These are phyloP conservation scores for Dryomyza anilis DNA, from an alignment of 2,888 invertebrate species.

Conservation along the genomic window DNA sequence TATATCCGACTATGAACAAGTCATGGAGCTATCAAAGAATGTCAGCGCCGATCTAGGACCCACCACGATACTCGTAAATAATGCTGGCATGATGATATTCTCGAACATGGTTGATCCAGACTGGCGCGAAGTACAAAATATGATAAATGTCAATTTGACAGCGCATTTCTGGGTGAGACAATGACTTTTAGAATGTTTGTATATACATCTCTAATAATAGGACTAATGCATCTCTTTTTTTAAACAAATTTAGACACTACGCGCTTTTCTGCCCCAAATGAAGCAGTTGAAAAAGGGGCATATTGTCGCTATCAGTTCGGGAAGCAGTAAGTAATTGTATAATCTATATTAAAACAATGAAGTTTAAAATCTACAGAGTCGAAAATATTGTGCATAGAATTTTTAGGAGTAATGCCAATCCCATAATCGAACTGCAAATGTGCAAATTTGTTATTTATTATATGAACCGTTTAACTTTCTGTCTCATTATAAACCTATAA, in stretches of 20 bases:
- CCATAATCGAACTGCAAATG: no score
- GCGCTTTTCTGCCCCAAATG: conserved; percentile 50
- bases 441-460: no score
- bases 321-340: conserved; percentile 43
- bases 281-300: conserved; percentile 50
- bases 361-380: no score
- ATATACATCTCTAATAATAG: no score
- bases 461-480: no score
- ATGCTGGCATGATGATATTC: conserved; percentile 56
- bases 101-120: conserved; percentile 39
- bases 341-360: no score
- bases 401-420: no score
- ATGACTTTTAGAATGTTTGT: no score
- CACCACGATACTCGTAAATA: conserved; percentile 60
- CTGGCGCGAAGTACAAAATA: conserved; percentile 50
- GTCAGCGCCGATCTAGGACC: conserved; percentile 50
- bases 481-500: no score
- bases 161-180: conserved; percentile 59
- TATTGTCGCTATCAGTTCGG: conserved; percentile 56
- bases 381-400: no score
- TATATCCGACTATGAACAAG: conserved; percentile 43
- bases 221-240: no score
- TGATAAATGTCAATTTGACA: conserved; percentile 59
- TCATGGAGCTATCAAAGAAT: conserved; percentile 40
- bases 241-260: conserved; percentile 46